Evolutionary conservation across 2,888 invertebrate genomes (phyloP).

Genomic region (Panopea generosa): DNA sequence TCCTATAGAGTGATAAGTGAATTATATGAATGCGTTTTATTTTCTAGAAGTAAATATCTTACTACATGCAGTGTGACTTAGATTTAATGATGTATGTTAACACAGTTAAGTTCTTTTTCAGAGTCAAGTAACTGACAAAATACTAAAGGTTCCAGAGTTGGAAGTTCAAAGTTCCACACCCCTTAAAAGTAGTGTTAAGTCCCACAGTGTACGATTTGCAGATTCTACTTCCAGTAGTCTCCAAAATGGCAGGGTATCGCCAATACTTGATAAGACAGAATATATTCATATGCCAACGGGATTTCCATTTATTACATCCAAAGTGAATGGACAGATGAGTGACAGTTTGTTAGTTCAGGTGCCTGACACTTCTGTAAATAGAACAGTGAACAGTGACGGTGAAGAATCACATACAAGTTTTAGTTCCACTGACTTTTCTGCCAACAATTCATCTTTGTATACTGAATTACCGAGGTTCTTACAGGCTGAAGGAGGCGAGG

Average conservation of each 20-base stretch:
- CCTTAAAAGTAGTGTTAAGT: constrained; percentile 21
- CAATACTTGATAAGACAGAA: constrained; percentile 14
- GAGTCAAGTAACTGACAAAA: too few relatives aligned
- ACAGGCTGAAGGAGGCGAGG: constrained; percentile 41
- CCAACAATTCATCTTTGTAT: constrained; percentile 44
- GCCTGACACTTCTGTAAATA: constrained; percentile 16
- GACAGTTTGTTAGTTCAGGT: constrained; percentile 38
- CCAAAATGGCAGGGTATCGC: constrained; percentile 34
- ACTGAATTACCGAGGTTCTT: constrained; percentile 5
- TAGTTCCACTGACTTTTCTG: constrained; percentile 7
- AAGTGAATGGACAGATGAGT: constrained; percentile 23
- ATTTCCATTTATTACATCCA: constrained; percentile 41
- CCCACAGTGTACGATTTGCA: constrained; percentile 49
- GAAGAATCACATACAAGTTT: too few relatives aligned
- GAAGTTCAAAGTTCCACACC: constrained; percentile 32
- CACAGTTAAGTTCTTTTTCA: too few relatives aligned
- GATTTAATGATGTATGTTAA: too few relatives aligned
- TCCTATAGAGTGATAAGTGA: too few relatives aligned
- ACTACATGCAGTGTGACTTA: too few relatives aligned
- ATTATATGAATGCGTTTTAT: too few relatives aligned
- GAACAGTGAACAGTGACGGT: neutral
- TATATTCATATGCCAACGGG: constrained; percentile 41
- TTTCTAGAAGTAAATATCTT: too few relatives aligned
- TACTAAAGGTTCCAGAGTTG: neutral
- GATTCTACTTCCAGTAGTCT: constrained; percentile 1